These are phyloP conservation scores for Clunio marinus DNA, from an alignment of 2,888 invertebrate genomes.

Conservation along the genomic window DNA sequence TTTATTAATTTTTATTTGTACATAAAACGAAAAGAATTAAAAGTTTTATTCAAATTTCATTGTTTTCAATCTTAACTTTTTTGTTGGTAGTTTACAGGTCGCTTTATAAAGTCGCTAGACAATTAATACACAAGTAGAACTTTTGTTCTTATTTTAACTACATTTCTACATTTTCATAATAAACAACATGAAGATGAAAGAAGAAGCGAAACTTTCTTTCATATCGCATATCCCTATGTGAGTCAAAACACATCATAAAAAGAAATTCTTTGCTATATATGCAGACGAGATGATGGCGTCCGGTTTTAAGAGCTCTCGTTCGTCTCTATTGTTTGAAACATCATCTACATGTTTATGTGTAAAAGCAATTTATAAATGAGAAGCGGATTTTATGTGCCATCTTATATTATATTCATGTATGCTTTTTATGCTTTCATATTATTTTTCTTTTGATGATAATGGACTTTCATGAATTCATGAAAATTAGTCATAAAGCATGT, in stretches of 20 bases:
- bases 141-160: not conserved
- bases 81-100: no score
- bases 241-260: not conserved
- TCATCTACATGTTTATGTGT: conserved; percentile 19
- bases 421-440: not conserved
- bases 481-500: conserved; percentile 2
- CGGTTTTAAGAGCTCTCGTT: conserved; percentile 19
- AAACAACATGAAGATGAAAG: no score
- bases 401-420: conserved; percentile 16
- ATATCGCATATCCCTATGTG: no score
- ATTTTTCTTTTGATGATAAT: not conserved
- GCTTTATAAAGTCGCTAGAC: no score
- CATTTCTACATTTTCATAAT: not conserved
- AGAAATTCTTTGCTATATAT: not conserved
- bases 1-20: no score
- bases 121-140: no score
- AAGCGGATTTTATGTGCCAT: conserved; percentile 2
- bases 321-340: conserved; percentile 22
- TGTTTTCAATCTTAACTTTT: no score
- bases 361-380: conserved; percentile 33
- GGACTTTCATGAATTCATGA: conserved; percentile 1
- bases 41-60: no score
- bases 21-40: no score
- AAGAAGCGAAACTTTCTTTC: no score
- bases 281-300: conserved; percentile 28